phyloP scores from a whole-genome alignment of 2,113 vertebrate genomes.

The Triplophysa siluroides region DNA sequence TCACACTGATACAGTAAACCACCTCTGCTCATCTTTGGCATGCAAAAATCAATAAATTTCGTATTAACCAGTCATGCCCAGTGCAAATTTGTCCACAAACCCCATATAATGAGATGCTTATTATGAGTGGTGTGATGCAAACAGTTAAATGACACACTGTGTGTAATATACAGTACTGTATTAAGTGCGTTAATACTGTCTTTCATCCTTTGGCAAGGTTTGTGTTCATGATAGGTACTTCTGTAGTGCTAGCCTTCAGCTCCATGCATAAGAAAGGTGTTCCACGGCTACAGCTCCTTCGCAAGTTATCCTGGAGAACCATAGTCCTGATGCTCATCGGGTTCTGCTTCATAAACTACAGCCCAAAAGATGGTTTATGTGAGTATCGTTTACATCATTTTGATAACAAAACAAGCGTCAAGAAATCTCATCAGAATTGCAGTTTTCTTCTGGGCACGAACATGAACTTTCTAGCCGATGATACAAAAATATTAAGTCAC shows the following conservation, averaged over 20 bases:
- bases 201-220: constrained; percentile 61
- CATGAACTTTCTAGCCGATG: not conserved
- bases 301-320: constrained; percentile 69
- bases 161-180: not conserved
- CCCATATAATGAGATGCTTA: not conserved
- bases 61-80: not conserved
- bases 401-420: not conserved
- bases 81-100: not conserved
- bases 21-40: constrained; percentile 1
- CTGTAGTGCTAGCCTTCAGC: constrained; percentile 70
- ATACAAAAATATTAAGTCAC: not conserved
- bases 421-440: not conserved
- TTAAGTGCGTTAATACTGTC: constrained; percentile 25
- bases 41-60: not conserved
- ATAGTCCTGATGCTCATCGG: constrained; percentile 65
- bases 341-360: constrained; percentile 77
- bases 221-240: constrained; percentile 78
- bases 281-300: constrained; percentile 63
- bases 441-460: not conserved
- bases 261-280: constrained; percentile 70
- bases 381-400: constrained; percentile 43
- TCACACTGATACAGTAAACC: not conserved
- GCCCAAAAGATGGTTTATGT: constrained; percentile 70
- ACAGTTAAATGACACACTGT: not conserved
- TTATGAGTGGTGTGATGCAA: not conserved